Evolutionary conservation across 2,888 invertebrate species (phyloP).

Genomic region (Macrosoma leucophasiata): DNA sequence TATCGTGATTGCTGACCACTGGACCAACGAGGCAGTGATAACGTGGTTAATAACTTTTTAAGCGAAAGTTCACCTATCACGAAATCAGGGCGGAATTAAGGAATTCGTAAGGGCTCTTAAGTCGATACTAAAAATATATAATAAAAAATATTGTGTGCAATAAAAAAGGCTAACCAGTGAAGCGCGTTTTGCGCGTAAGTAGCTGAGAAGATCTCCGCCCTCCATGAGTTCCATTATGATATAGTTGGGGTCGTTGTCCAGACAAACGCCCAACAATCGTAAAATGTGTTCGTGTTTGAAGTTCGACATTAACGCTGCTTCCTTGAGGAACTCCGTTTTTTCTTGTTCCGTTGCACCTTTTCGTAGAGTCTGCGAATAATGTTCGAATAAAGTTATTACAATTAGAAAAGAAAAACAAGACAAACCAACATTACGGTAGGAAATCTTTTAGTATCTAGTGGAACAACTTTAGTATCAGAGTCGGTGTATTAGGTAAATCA

Average conservation of each 20-base stretch:
- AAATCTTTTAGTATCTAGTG: too few species aligned
- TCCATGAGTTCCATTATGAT: constrained; percentile 99
- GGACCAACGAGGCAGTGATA: too few species aligned
- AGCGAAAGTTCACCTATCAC: too few species aligned
- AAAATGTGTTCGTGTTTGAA: constrained; percentile 98
- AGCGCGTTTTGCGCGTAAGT: constrained; percentile 87
- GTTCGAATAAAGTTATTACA: constrained; percentile 6
- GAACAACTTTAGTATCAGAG: too few species aligned
- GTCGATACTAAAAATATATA: too few species aligned
- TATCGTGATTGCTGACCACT: too few species aligned
- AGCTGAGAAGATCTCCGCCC: constrained; percentile 95
- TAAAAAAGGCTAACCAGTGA: constrained; percentile 73
- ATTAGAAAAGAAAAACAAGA: constrained; percentile 1
- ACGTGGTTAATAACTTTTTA: too few species aligned
- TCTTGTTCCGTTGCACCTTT: constrained; percentile 94
- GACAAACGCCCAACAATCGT: constrained; percentile 93
- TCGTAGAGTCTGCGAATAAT: constrained; percentile 86
- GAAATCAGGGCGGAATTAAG: too few species aligned
- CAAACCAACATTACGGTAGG: too few species aligned
- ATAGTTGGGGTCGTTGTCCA: constrained; percentile 94
- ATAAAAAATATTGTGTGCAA: too few species aligned
- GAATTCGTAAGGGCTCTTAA: too few species aligned
- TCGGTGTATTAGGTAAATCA: too few species aligned
- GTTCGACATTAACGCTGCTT: constrained; percentile 97
- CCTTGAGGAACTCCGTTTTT: constrained; percentile 95